Conservation (phyloP, 2,113 vertebrate species). For the Percina caprodes region DNA sequence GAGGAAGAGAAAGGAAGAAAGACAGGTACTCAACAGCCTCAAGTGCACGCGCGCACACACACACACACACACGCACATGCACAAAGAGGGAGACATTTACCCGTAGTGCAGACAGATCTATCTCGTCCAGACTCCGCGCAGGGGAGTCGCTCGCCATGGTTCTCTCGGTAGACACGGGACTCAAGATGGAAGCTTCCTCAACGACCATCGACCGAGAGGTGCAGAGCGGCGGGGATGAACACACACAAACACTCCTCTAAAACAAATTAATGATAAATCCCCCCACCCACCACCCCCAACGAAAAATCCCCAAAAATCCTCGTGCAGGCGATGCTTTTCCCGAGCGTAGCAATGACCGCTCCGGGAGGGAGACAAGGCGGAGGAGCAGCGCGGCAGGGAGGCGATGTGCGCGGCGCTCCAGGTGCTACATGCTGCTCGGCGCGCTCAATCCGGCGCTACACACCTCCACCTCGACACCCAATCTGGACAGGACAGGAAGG, state of each 20-base stretch:
- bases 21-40: conserved; percentile 47
- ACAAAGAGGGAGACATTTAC: conserved; percentile 79
- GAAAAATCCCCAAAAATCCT: conserved; percentile 36
- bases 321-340: conserved; percentile 12
- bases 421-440: conserved; percentile 77
- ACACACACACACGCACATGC: background rate
- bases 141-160: conserved; percentile 98
- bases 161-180: conserved; percentile 75
- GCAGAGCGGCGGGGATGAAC: conserved; percentile 45
- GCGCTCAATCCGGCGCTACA: conserved; percentile 41
- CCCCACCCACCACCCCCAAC: conserved; percentile 46
- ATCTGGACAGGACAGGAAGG: background rate
- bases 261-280: conserved; percentile 11
- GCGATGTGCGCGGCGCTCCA: conserved; percentile 57
- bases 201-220: conserved; percentile 78
- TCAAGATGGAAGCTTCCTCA: conserved; percentile 77
- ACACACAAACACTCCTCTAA: conserved; percentile 58
- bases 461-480: conserved; percentile 47
- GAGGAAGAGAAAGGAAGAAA: background rate
- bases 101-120: conserved; percentile 96
- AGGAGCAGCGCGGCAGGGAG: conserved; percentile 26
- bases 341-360: conserved; percentile 12
- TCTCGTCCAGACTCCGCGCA: conserved; percentile 96
- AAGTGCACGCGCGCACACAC: conserved; percentile 24
- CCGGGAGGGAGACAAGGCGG: conserved; percentile 11